These are phyloP conservation scores for Beris chalybata DNA, from an alignment of 2,888 invertebrate species.

Conservation along the genomic window DNA sequence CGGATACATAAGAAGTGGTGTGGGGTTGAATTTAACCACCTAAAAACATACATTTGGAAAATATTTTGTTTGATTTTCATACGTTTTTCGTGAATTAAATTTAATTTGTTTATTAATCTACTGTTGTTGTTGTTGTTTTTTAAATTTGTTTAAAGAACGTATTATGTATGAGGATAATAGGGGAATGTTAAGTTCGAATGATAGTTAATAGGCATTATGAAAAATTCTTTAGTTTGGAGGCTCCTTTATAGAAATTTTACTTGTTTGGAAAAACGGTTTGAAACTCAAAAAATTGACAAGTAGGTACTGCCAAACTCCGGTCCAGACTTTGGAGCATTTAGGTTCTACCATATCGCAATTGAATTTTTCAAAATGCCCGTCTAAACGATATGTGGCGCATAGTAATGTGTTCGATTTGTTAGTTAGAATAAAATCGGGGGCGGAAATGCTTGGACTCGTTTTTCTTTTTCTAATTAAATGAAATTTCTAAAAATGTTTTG, in stretches of 20 bases:
- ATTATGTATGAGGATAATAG: not conserved
- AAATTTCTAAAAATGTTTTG: too few relatives aligned
- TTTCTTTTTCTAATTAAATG: too few relatives aligned
- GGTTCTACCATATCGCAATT: conserved; percentile 1
- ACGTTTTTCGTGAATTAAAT: conserved; percentile 39
- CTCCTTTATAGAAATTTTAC: too few relatives aligned
- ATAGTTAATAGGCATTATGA: not conserved
- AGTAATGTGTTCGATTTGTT: too few relatives aligned
- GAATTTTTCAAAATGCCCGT: conserved; percentile 31
- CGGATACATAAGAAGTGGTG: conserved; percentile 41
- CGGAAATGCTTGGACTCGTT: too few relatives aligned
- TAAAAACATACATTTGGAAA: conserved; percentile 33
- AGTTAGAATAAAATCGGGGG: too few relatives aligned
- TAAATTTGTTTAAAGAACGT: conserved; percentile 36
- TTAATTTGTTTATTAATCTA: conserved; percentile 43
- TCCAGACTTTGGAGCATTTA: too few relatives aligned
- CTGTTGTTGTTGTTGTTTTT: conserved; percentile 39
- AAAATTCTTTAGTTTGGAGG: conserved; percentile 5
- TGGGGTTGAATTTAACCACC: conserved; percentile 29
- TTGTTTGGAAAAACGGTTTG: too few relatives aligned
- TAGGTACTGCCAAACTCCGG: too few relatives aligned
- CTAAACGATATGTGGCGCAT: too few relatives aligned
- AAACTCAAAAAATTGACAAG: too few relatives aligned
- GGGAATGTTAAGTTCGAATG: not conserved
- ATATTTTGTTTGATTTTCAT: conserved; percentile 42